Base-by-base conservation (phyloP, 1,140 invertebrate species). In the Drosophila saltans region DNA sequence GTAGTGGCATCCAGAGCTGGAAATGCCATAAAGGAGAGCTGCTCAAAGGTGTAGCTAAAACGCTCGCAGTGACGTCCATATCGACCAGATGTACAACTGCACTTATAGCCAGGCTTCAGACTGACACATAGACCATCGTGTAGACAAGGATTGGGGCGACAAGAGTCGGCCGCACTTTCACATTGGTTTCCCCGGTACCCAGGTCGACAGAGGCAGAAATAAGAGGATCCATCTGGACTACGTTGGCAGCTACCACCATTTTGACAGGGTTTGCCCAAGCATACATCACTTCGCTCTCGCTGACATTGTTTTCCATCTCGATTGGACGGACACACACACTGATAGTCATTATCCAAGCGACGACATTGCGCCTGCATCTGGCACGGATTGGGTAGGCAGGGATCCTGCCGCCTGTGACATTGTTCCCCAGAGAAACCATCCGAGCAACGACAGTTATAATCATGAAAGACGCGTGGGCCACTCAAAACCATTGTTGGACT, bases 41-140 rank as follows among this genome's bases (percentile, higher is more conserved):
- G 96, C 62, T 95, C 94, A 91, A 99, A 99, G 16, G 97, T 97
- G 91, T 95, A 97, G 7, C 97, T 97, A 0, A 97, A 96, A 71
- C 96, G 96, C 92, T 99, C 97, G 92, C 98, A 99, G 83, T 97
- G 96, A 24, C 95, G 94, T 8, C 98, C 98, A 91, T 98, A 98
- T n/a, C 96, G 95, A 55, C 96, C 96, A 72, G 97, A 95, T 0
- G 95, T 95, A 91, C 98, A 99, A 70, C 95, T 96, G 92, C 98
- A 99, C 68, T 95, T 96, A 89, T 97, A 98, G 40, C 96, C 96
- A 24, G 96, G 96, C 91, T 96, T 97, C 9, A 96, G 93, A 90
- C 95, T 96, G 40, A 98, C 95, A 84, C 97, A 98, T 30, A 96
- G 93, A 10, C 97, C 97, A 10, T 96, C 97, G 92, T 97, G 94